Base-by-base conservation (phyloP, 2,113 vertebrate genomes). In the Larimichthys crocea region DNA sequence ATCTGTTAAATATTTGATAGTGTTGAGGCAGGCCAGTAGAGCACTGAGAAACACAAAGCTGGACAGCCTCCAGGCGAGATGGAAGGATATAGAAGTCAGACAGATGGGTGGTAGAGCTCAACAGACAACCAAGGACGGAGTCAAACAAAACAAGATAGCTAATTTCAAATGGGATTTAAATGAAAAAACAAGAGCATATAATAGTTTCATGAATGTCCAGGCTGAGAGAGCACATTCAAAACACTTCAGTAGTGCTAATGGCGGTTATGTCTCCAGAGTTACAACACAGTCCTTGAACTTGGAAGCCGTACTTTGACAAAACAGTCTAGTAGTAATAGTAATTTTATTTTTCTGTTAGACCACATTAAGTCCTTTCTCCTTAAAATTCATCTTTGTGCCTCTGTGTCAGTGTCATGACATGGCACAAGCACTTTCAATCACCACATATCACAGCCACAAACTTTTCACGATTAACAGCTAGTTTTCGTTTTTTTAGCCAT, bases 21-120 rank as follows among this genome's bases (percentile, higher is more conserved):
- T 4, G 46, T 24, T 49, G 35, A 65, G 76, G 46, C 24, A 50
- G n/a, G n/a, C n/a, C n/a, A n/a, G 48, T 26, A 26, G 62, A 76
- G 66, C 61, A 42, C 22, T 70, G 77, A 70, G 70, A 79, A 63
- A 76, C 71, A 80, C 59, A 70, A 64, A 60, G 74, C 70, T 71
- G 59, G 74, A 62, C 3, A 10, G 24, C 29, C 42, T 77, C 80
- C 50, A 76, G 44, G 46, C 79, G 52, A 52, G 26, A 59, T 17
- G 26, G 44, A 50, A 50, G 61, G 66, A 44, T 29, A 11, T 7
- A 64, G 26, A 59, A 52, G 74, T 81, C 70, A 81, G 71, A n/a
- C 63, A 67, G 79, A 80, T 74, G 79, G 62, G 69, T 80, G 69
- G 44, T 52, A 15, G 61, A 59, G 61, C 78, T 59, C 44, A 59